Evolutionary conservation across 2,888 invertebrate genomes (phyloP), one percentile per base, ranked within the genome.

Genomic region (Aethes cnicana): DNA sequence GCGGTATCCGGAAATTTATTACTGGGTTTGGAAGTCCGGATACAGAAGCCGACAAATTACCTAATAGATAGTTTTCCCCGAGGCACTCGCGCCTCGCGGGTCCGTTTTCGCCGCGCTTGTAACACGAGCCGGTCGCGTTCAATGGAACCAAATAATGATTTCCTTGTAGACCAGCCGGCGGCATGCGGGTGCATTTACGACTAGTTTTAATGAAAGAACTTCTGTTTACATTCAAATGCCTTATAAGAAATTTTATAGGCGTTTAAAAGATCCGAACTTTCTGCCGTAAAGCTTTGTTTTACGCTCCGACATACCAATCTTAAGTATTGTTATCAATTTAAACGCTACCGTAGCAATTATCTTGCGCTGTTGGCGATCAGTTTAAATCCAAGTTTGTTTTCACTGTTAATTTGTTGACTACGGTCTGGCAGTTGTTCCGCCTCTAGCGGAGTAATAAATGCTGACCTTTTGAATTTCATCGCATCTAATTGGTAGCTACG

Each of bases 131-230:
- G 21, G 20, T 6, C 21, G 12, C 21, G 36, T 23, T 32, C 37
- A 44, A 44, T 50, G 32, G 30, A 30, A 42, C 18, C 37, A 30
- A 30, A 44, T 43, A 44, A 50, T 50, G 44, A 28, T 14, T 37
- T 18, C 21, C 25, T 30, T 36, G 21, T 30, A 47, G 9, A 16
- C 6, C 18, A 7, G n/a, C 9, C 11, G 23, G 11, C 23, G 23
- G 16, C 21, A 50, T 50, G 50, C 50, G 50, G 44, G 50, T 23
- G 9, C 18, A 16, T 18, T 50, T 44, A 44, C 41, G 26, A 28
- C 23, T 43, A 9, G 23, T 33, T 17, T 25, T 17, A 32, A 21
- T 32, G 30, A 37, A 44, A 30, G 30, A n/a, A 32, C 42, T 32
- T n/a, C 23, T 43, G 30, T 50, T 37, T 30, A 12, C 43, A 30